Conservation (phyloP, 2,113 vertebrate genomes). For the Serilophus lunatus region DNA sequence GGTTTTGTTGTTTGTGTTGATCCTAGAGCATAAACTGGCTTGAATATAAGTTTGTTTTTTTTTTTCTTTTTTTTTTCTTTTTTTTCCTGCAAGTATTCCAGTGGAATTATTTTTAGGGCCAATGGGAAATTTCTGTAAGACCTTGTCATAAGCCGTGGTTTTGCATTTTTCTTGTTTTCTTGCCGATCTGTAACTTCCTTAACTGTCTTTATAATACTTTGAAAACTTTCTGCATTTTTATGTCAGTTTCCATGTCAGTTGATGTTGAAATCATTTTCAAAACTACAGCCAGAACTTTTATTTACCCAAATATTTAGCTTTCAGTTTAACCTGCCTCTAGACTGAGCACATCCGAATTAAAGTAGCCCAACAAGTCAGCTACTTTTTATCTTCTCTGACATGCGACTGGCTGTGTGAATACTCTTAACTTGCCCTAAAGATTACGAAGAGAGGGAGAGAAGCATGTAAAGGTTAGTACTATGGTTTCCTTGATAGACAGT, state of each 20-base stretch:
- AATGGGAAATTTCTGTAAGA: background rate
- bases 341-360: background rate
- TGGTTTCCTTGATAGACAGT: background rate
- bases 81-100: background rate
- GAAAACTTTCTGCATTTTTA: background rate
- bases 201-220: background rate
- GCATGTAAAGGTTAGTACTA: background rate
- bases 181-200: background rate
- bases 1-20: conserved; percentile 20
- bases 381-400: background rate
- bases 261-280: conserved; percentile 1
- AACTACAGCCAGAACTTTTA: background rate
- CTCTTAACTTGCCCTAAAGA: background rate
- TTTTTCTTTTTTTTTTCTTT: background rate
- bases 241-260: background rate
- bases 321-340: background rate
- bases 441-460: background rate
- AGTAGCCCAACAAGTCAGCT: background rate
- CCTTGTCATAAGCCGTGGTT: background rate
- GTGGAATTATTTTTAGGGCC: background rate
- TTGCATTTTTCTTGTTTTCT: background rate
- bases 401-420: background rate
- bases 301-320: conserved; percentile 15
- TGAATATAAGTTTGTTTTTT: too few relatives aligned
- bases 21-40: background rate